Evolutionary conservation across 2,888 invertebrate species (phyloP), one percentile per base, ranked within the genome.

Genomic region (Andrena praecox): DNA sequence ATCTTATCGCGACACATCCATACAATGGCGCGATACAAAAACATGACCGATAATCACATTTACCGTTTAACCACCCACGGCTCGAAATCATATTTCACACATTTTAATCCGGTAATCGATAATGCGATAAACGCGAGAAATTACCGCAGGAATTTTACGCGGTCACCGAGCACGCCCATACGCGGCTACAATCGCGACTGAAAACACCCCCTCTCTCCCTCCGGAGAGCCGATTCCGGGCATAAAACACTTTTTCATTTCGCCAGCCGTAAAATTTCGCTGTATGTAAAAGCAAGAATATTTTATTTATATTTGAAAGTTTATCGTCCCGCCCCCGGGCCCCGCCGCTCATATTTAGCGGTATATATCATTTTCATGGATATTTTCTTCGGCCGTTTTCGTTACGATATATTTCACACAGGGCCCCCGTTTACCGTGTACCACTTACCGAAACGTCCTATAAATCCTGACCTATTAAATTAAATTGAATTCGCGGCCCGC

Each of bases 101-200:
- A 82, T 85, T 89, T 89, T 84, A 89, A 88, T 88, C 83, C 88
- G 79, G 76, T 81, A 79, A 88, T 86, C 89, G 88, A 88, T 89
- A 88, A 86, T 77, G 67, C 81, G 85, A 88, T 88, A 85, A 89
- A 85, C 81, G 82, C 68, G 86, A 75, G 82, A 88, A 86, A 88
- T 89, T 85, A 88, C 81, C 89, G 63, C 86, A 80, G 85, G 75
- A 86, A 88, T 88, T 89, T 85, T 82, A 70, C 84, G 80, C 69
- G 84, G 74, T 68, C 80, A 70, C 63, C 71, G 77, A 27, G 31
- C 31, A 50, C 63, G 35, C 42, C 33, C 48, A 10, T 33, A 50
- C 35, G 24, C 31, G 29, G 56, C 77, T 77, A 80, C 75, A 77
- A 82, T 78, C 72, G 62, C 24, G 24, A 33, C 62, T 70, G 60